Conservation (phyloP, 2,113 vertebrate species). For the Elanus axillaris region DNA sequence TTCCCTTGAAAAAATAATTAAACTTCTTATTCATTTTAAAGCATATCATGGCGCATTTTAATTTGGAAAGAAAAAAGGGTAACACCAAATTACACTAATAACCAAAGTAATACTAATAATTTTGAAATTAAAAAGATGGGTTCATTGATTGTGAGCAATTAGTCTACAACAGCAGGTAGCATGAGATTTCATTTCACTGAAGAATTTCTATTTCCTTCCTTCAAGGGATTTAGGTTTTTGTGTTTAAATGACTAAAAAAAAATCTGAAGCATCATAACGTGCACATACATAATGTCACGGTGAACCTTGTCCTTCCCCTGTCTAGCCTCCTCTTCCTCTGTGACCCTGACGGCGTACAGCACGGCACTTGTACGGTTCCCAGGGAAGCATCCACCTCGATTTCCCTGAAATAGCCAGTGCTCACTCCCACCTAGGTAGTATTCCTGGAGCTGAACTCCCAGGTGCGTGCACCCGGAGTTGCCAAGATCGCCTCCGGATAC, state of each 20-base stretch:
- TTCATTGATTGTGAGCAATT: constrained; percentile 48
- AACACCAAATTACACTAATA: constrained; percentile 44
- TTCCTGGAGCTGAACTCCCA: not conserved
- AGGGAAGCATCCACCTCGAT: not conserved
- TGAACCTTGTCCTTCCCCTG: not conserved
- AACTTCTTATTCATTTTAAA: constrained; percentile 11
- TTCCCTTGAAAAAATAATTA: constrained; percentile 59
- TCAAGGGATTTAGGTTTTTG: not conserved
- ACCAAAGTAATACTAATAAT: constrained; percentile 43
- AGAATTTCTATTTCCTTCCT: not conserved
- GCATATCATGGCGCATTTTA: constrained; percentile 6
- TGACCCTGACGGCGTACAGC: not conserved
- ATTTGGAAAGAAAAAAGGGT: constrained; percentile 15
- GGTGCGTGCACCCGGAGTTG: rapidly evolving
- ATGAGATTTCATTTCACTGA: constrained; percentile 31
- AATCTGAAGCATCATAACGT: not conserved
- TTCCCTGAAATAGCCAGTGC: not conserved
- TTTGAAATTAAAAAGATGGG: constrained; percentile 41
- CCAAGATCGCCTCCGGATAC: not conserved
- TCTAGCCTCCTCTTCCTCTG: not conserved
- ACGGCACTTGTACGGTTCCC: not conserved
- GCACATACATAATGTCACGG: not conserved
- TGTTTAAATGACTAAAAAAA: not conserved
- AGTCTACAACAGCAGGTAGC: constrained; percentile 46
- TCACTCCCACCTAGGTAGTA: not conserved